Base-by-base conservation (phyloP, 2,113 vertebrate species). In the Propithecus coquereli region DNA sequence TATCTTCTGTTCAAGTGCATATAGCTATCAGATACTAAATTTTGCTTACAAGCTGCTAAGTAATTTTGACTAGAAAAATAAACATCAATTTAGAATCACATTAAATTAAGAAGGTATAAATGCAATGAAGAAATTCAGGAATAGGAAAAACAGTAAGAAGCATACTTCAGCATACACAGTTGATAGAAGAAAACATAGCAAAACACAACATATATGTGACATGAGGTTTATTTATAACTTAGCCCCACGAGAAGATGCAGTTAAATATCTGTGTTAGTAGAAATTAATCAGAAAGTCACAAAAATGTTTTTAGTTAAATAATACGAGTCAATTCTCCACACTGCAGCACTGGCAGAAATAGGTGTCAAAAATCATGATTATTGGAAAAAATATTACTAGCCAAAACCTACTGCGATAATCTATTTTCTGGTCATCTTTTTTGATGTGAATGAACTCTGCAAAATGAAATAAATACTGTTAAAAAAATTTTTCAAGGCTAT, bases 21-120 rank as follows among this genome's bases (percentile, higher is more conserved):
- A 68, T 95, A 97, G 94, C 92, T 98, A 96, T 95, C 94, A 97
- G 59, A 27, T 93, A 96, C 80, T 97, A 94, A 98, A 91, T 97
- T 95, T 98, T 97, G 93, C 97, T 97, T 95, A 98, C 70, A 97
- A 94, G 96, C 16, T 97, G 66, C 74, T 97, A 96, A 95, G 81
- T 91, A 97, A 94, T 97, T 97, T 94, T 98, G 93, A 98, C 91
- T 97, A 90, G 91, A 89, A 98, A 97, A 98, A 98, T 94, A 98
- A 98, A 97, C 79, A 96, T 70, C 94, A 92, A 86, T 97, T 98
- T 96, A 98, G 96, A 98, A 97, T 94, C 47, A 87, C 88, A 95
- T 94, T 50, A 94, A 54, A 97, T 57, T 91, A 83, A 97, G 82
- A 96, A 97, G 80, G 91, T 52, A 82, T 12, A 96, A 96, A 97